Base-by-base conservation (phyloP, 2,888 invertebrate species). In the Drosophila ezoana region DNA sequence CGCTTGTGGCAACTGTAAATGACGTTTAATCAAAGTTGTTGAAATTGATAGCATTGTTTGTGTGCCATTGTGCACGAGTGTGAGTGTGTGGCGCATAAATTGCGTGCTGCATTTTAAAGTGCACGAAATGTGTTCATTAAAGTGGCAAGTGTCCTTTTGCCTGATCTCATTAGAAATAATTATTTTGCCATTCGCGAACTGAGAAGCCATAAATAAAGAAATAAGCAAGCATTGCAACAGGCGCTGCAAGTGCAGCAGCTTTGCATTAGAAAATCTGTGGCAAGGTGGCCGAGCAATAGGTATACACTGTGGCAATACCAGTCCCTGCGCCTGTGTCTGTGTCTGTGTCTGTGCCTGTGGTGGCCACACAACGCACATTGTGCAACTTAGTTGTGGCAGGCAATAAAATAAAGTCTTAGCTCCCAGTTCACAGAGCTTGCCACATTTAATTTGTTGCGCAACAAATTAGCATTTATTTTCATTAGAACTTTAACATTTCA, bases 381-480 rank as follows among this genome's bases (percentile, higher is more conserved):
- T 66, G 78, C 86, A 86, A 79, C 81, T 72, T 78, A 63, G 73
- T 79, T 83, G 83, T 76, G 86, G 72, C 83, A 81, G 74, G 83
- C 83, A 83, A 83, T 83, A 83, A 83, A 84, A 83, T 83, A 86
- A 76, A 83, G 86, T 83, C 83, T 83, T 81, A 83, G 87, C 73
- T 76, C 63, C 47, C 64, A 51, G 79, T 65, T 62, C 65, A 54
- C 65, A 60, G 62, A 64, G 75, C 70, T 66, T 65, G 79, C 73
- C 78, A 89, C 87, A 81, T 83, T 87, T 90, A 91, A 90, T 91
- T 91, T 90, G 91, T 91, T 91, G 89, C 79, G 89, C 82, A 90
- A 88, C 90, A 90, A 91, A 91, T 90, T 91, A 91, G 86, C 90
- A 91, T 91, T 90, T 80, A 88, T 90, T 88, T 86, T 90, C 90